Base-by-base conservation (phyloP, 2,797 vertebrate genomes). In the Syngnathus acus region DNA sequence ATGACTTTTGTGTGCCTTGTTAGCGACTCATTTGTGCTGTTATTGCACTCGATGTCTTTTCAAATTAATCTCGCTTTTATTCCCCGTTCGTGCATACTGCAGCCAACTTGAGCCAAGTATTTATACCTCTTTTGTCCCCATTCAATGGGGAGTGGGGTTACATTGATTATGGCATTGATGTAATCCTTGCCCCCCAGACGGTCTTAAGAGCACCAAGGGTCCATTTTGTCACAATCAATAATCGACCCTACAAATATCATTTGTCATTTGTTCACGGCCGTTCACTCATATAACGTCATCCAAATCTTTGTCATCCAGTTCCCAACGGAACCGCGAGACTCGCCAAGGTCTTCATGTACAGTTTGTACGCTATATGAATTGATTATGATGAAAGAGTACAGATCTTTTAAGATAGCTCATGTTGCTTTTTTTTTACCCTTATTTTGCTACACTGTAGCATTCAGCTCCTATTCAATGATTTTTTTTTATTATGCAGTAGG, bases 181-280 rank as follows among this genome's bases (percentile, higher is more conserved):
- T 84, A 84, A 88, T 84, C 84, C 81, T 83, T 79, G 82, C 65
- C 54, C 54, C 54, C 64, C 45, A 68, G 73, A 71, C 75, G 14
- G 69, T 71, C 86, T 89, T 89, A 90, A 89, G 81, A 89, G 84
- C 84, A 89, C 86, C 88, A 70, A 81, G 89, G 91, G 88, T 82
- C 84, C 87, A 79, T 89, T 90, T 89, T 85, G 78, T 81, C 62
- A 73, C 65, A 68, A 89, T 92, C 89, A 87, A 92, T 92, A 91
- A 66, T 77, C 86, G 89, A 91, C 89, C 90, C 81, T 86, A 78
- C 86, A 89, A 87, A 91, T 90, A 89, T 88, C 69, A 86, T 87
- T 85, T 88, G 82, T 70, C 87, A 71, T 88, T 69, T 86, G 77
- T 81, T 80, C 69, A 68, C 67, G 78, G 75, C 72, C 54, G 72